Evolutionary conservation across 2,113 vertebrate species (phyloP).

Genomic region (Agapornis roseicollis): DNA sequence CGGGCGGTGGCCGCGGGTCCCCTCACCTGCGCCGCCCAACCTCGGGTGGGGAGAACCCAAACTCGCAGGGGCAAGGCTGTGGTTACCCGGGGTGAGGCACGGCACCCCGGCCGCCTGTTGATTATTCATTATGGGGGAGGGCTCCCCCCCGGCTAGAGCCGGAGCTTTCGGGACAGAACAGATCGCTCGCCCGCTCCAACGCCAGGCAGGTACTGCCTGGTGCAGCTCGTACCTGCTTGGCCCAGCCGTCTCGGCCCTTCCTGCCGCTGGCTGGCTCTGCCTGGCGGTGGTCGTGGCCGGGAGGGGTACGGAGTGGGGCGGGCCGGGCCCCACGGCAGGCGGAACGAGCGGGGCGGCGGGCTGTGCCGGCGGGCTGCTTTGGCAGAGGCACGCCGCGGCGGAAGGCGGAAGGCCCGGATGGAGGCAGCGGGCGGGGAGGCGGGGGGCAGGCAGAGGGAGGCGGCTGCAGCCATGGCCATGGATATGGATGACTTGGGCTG

Average conservation of each 20-base stretch:
- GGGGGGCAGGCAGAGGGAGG: neutral
- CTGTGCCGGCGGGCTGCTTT: conserved; percentile 43
- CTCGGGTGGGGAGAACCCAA: neutral
- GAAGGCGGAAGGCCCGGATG: neutral
- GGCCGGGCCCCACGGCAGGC: neutral
- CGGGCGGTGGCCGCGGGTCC: neutral
- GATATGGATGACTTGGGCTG: conserved; percentile 93
- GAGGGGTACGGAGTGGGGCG: neutral
- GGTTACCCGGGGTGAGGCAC: accelerated
- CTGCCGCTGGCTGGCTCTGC: neutral
- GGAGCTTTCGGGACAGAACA: neutral
- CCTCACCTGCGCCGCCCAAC: neutral
- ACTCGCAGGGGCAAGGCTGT: neutral
- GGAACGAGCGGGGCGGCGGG: neutral
- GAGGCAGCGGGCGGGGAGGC: neutral
- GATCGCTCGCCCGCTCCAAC: accelerated
- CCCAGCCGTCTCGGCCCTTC: neutral
- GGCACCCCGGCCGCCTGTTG: neutral
- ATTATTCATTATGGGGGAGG: neutral
- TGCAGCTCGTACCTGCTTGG: neutral
- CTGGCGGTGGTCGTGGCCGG: neutral
- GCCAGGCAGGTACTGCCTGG: neutral
- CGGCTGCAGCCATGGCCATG: neutral
- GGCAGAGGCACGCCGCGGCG: neutral
- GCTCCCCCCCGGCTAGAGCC: accelerated